A percentile compares a stretch with the other conserved stretches of the same genome.
These are phyloP conservation scores for Pseudomyrmex gracilis DNA, from an alignment of 1,140 invertebrate genomes.

Conservation along the genomic window DNA sequence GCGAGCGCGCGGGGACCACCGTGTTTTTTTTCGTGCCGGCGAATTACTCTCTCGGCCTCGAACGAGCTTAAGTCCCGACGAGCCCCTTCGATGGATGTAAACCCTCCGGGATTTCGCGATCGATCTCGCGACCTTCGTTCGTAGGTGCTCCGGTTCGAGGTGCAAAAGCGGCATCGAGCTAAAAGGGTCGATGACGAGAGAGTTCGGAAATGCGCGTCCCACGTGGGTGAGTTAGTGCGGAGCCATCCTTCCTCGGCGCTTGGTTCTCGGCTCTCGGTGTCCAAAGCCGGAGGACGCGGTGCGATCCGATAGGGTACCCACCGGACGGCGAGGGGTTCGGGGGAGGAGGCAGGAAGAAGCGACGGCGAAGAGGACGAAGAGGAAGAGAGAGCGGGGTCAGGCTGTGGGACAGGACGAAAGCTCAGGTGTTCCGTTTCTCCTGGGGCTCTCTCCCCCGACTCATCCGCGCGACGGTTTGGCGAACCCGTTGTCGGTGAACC, in stretches of 20 bases:
- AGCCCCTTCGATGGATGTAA: constrained; percentile 39
- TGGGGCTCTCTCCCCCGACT: constrained; percentile 36
- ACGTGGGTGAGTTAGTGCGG: constrained; percentile 80
- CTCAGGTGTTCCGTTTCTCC: constrained; percentile 78
- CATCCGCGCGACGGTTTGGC: constrained; percentile 69
- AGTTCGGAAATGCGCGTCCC: constrained; percentile 81
- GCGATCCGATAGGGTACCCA: constrained; percentile 44
- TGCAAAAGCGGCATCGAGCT: constrained; percentile 73
- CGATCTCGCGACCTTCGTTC: constrained; percentile 66
- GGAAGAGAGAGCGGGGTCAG: constrained; percentile 39
- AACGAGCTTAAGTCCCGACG: constrained; percentile 44
- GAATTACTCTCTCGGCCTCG: constrained; percentile 46
- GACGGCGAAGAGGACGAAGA: constrained; percentile 29
- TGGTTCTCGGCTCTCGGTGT: constrained; percentile 59
- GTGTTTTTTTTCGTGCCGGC: background rate
- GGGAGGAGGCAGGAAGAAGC: constrained; percentile 25
- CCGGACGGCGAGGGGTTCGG: constrained; percentile 22
- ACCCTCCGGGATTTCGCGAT: constrained; percentile 69
- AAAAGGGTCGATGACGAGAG: constrained; percentile 84
- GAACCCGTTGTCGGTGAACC: constrained; percentile 74
- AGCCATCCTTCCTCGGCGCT: constrained; percentile 78
- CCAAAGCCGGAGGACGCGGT: constrained; percentile 45
- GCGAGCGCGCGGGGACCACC: background rate
- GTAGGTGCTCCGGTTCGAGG: constrained; percentile 62
- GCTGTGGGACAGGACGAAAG: constrained; percentile 64